Evolutionary conservation across 2,888 invertebrate species (phyloP), one percentile per base, ranked within the genome.

Genomic region (Mimas tiliae): DNA sequence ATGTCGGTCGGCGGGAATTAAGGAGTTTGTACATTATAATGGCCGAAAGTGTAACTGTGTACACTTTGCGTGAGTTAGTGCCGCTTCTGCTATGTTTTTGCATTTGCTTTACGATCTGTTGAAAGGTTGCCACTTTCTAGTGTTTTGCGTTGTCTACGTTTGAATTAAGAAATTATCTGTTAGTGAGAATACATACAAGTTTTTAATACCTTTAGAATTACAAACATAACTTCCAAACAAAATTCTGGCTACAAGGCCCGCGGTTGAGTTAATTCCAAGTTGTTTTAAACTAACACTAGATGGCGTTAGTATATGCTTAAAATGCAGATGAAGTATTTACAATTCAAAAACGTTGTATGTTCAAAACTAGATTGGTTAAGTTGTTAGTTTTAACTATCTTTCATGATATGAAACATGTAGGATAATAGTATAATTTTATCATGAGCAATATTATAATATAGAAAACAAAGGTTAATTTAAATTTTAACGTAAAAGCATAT

Each of bases 1-100:
- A 91, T 89, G 85, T 88, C 89, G 88, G 89, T 70, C 80, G 79
- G 69, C 67, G 69, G 64, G 69, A 68, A 73, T 90, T 80, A 87
- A 71, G 87, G 80, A 72, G 79, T 72, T 58, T 87, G 71, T 67
- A 87, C 76, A 77, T 27, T 52, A 12, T 19, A 19, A 19, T 14
- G 11, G 34, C 21, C 45, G 33, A 16, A 58, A 58, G 58, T 58
- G 58, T 58, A 58, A 58, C 42, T 58, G 58, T 58, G 58, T 58
- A 58, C 58, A 58, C 58, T 58, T 12, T 42, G 42, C 42, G 58
- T 58, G 58, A 58, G 42, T 58, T 58, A 58, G 42, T 58, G 42
- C 42, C 19, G 58, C 38, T 55, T 55, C 55, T 42, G 58, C 58
- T 42, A 58, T 38, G 42, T 58, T 58, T 63, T 63, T 63, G 47